Base-by-base conservation (phyloP, 2,888 invertebrate species). In the Mythimna impura region DNA sequence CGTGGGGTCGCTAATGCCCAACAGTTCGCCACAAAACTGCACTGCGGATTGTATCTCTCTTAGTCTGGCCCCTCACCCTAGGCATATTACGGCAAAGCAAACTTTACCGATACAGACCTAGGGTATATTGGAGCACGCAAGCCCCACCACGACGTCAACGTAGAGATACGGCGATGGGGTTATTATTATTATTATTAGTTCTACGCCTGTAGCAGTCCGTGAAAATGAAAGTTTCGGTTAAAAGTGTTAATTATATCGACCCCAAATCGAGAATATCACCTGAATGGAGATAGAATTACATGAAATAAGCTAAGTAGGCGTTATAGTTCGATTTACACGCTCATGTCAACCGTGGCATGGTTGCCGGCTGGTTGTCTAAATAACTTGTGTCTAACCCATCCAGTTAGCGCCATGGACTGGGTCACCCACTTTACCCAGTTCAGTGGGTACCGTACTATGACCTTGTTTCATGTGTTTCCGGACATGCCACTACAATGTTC, bases 341-440 rank as follows among this genome's bases (percentile, higher is more conserved):
- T 52, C 76, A 64, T 86, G 91, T 78, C 78, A 90, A 88, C 79
- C 57, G 79, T 72, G 78, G 64, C 71, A 72, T 74, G 80, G 83
- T 83, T 86, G 66, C 17, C 10, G 34, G 66, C 22, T 52, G 80
- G 78, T 83, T 86, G 83, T 79, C 84, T 88, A 91, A 91, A 89
- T 87, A 89, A 88, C 90, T 89, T 89, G 84, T 87, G 83, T 80
- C 84, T 87, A 83, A 76, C 81, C 86, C 81, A 78, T 84, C 85
- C 88, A 92, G 91, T 94, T 93, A 92, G 90, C 92, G 79, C 85
- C 81, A 66, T 74, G 66, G 76, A 82, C 86, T 85, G 85, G 93
- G 93, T 94, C 93, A 94, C 94, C 94, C 79, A 79, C n/a, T 67
- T 94, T 92, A 93, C 93, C 94, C 84, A 94, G 86, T 94, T 94